These are phyloP conservation scores for Taxidea taxus DNA, from an alignment of 2,113 vertebrate species.

Conservation along the genomic window DNA sequence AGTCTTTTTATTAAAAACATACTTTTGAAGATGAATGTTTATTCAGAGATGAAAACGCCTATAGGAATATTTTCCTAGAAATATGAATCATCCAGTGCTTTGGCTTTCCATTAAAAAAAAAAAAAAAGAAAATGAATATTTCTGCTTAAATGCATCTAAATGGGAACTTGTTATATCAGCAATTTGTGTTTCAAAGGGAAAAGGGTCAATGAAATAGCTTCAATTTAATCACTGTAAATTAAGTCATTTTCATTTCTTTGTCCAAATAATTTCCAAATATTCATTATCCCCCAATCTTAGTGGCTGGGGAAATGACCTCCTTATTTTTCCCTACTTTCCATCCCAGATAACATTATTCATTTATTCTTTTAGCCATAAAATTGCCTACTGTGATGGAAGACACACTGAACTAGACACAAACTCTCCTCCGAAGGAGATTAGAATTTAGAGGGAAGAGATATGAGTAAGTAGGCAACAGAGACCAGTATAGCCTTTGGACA, in stretches of 20 bases:
- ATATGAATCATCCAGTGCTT: conserved; percentile 43
- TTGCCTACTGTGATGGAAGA: background rate
- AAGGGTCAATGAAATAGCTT: conserved; percentile 23
- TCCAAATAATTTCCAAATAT: conserved; percentile 31
- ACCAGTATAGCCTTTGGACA: background rate
- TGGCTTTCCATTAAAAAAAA: conserved; percentile 27
- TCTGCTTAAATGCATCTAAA: conserved; percentile 17
- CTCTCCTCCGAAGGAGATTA: background rate
- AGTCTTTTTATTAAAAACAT: conserved; percentile 45
- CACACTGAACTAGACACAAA: background rate
- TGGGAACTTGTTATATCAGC: background rate
- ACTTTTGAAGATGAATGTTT: conserved; percentile 52
- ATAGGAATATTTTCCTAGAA: conserved; percentile 37
- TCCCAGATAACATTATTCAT: background rate
- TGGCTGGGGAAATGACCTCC: background rate
- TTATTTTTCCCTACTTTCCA: background rate
- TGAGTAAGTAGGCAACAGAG: background rate
- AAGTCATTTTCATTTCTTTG: conserved; percentile 33
- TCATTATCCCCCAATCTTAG: conserved; percentile 21
- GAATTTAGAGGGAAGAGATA: background rate
- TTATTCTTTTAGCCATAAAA: conserved; percentile 15
- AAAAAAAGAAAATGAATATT: conserved; percentile 30
- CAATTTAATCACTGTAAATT: conserved; percentile 18
- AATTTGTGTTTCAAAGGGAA: conserved; percentile 46
- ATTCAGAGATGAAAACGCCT: conserved; percentile 25